Percentiles rank a stretch among this genome's conserved stretches.
phyloP scores from a whole-genome alignment of 2,888 invertebrate genomes.

The Agrotis ipsilon region DNA sequence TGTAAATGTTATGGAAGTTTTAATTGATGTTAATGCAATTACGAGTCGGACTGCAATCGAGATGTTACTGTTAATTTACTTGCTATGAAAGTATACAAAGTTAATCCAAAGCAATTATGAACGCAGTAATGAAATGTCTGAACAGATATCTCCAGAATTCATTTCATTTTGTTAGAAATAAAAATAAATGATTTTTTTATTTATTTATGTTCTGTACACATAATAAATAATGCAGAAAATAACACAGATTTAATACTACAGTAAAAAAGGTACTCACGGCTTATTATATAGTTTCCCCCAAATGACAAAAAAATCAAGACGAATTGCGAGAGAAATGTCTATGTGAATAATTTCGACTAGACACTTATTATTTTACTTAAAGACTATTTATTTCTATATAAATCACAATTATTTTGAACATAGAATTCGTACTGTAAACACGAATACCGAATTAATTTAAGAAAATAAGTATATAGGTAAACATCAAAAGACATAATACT shows the following conservation, averaged over 20 bases:
- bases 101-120: conserved; percentile 11
- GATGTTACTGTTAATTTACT: conserved; percentile 28
- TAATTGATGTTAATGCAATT: conserved; percentile 63
- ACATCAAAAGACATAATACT: conserved; percentile 44
- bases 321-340: no score
- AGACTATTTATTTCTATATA: no score
- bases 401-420: background rate
- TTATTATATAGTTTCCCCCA: no score
- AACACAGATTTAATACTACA: no score
- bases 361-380: no score
- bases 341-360: no score
- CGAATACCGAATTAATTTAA: conserved; percentile 11
- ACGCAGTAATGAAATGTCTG: background rate
- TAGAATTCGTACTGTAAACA: background rate
- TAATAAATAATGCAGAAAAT: no score
- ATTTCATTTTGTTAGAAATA: background rate
- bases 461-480: conserved; percentile 31
- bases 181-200: no score
- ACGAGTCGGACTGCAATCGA: conserved; percentile 53
- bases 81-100: conserved; percentile 7
- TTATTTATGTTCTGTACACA: no score
- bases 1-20: conserved; percentile 61
- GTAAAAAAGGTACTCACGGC: no score
- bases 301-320: no score
- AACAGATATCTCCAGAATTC: background rate